Percentiles rank a stretch among this genome's conserved stretches.
phyloP scores from a whole-genome alignment of 2,113 vertebrate genomes.

The Speoplatyrhinus poulsoni region DNA sequence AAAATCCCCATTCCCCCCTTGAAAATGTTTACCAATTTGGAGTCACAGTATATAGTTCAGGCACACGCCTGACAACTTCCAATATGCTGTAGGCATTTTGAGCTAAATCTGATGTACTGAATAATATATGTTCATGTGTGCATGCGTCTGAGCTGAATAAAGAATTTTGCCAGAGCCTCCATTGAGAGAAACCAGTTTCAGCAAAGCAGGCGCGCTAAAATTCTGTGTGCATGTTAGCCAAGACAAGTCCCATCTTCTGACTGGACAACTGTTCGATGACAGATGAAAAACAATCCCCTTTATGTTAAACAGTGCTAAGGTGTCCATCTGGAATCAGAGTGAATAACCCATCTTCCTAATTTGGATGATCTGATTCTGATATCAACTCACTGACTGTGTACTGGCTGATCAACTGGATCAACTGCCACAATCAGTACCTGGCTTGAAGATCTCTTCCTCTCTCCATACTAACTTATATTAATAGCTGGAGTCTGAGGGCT shows the following conservation, averaged over 20 bases:
- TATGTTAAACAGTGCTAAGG: background rate
- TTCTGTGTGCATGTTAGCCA: too few relatives aligned
- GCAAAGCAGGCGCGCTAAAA: too few relatives aligned
- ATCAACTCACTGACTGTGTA: too few relatives aligned
- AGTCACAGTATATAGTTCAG: background rate
- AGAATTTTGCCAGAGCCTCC: too few relatives aligned
- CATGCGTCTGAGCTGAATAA: too few relatives aligned
- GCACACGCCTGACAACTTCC: too few relatives aligned
- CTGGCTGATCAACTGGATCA: background rate
- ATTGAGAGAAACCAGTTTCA: too few relatives aligned
- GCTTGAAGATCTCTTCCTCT: background rate
- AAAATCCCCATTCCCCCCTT: background rate
- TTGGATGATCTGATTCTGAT: background rate
- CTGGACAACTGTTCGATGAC: background rate
- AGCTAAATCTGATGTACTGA: too few relatives aligned
- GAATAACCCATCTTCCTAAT: background rate
- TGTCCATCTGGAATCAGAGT: background rate
- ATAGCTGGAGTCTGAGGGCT: background rate
- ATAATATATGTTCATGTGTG: too few relatives aligned
- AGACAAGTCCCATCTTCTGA: too few relatives aligned
- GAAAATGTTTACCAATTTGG: background rate
- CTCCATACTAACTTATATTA: background rate
- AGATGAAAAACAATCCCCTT: too few relatives aligned
- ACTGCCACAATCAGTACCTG: background rate
- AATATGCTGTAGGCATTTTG: too few relatives aligned